Evolutionary conservation across 2,113 vertebrate species (phyloP).

Genomic region (Rana temporaria): DNA sequence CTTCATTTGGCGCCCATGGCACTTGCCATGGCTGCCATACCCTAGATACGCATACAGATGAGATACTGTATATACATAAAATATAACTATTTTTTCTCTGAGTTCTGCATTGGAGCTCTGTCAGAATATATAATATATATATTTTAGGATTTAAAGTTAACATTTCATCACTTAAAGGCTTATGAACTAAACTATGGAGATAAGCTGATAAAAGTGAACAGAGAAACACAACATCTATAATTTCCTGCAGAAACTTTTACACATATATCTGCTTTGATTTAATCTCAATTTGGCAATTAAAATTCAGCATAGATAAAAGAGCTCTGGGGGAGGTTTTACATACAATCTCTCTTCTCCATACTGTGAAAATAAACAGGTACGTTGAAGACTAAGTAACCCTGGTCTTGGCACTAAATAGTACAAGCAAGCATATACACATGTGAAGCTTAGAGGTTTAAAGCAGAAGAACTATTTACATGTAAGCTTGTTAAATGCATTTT

Average conservation of each 20-base stretch:
- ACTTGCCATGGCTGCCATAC: too few species aligned
- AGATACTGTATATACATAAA: neutral
- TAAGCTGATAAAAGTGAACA: neutral
- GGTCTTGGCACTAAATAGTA: neutral
- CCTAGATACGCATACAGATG: neutral
- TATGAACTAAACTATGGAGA: neutral
- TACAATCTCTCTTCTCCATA: neutral
- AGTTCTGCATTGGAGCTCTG: too few species aligned
- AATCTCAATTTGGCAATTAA: neutral
- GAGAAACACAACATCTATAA: neutral
- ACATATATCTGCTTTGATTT: neutral
- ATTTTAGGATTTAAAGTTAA: neutral
- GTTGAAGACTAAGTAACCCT: neutral
- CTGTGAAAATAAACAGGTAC: slow-evolving; percentile 15
- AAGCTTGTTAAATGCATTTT: too few species aligned
- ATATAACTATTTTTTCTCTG: too few species aligned
- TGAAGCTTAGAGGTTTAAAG: slow-evolving; percentile 9
- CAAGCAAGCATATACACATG: neutral
- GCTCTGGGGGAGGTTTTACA: neutral
- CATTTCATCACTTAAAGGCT: neutral
- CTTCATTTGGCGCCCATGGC: too few species aligned
- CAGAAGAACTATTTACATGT: slow-evolving; percentile 2
- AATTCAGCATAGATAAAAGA: neutral
- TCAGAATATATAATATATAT: too few species aligned
- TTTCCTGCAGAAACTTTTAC: neutral